Base-by-base conservation (phyloP, 1,140 invertebrate species). In the Neelides sp. region DNA sequence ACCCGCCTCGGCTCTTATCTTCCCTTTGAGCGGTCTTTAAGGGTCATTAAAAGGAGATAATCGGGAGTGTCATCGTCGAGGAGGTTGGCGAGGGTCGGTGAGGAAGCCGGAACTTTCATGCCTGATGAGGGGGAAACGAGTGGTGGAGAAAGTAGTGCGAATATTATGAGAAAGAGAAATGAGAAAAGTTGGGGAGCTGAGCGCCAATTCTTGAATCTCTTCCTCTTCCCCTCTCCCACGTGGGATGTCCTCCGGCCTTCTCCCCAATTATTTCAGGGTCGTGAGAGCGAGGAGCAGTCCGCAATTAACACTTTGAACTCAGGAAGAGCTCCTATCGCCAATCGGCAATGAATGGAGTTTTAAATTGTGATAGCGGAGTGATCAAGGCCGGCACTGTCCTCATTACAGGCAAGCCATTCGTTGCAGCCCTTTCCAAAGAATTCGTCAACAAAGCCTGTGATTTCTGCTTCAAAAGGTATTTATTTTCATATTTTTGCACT, bases 331-430 rank as follows among this genome's bases (percentile, higher is more conserved):
- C 20, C 20, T 13, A 24, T 43, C 41, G 26, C n/a, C 20, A n/a
- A 15, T 43, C 22, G 26, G n/a, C 10, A 8, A n/a, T 7, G 7
- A 39, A 12, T 5, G 19, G 8, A 19, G 19, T 20, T 4, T 7
- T 35, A 37, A 48, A 47, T 32, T 32, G n/a, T 8, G n/a, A 13
- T 32, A 8, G 28, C 19, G 8, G 3, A 17, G 22, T 40, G 4
- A 23, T 48, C n/a, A 54, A 57, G 46, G 19, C 53, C 13, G 58
- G 58, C 4, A 45, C 45, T 24, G 20, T 60, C 4, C 49, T 60
- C 10, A 34, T 60, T 7, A 52, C 43, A 1, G 54, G 48, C 26
- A 60, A 60, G 53, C 58, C 58, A 20, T 60, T 54, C 35, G 58
- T 55, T 2, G 57, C 52, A 41, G 20, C 52, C 23, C 22, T 60